These are phyloP conservation scores for Zelleria hepariella DNA, from an alignment of 2,888 invertebrate species.

Conservation along the genomic window DNA sequence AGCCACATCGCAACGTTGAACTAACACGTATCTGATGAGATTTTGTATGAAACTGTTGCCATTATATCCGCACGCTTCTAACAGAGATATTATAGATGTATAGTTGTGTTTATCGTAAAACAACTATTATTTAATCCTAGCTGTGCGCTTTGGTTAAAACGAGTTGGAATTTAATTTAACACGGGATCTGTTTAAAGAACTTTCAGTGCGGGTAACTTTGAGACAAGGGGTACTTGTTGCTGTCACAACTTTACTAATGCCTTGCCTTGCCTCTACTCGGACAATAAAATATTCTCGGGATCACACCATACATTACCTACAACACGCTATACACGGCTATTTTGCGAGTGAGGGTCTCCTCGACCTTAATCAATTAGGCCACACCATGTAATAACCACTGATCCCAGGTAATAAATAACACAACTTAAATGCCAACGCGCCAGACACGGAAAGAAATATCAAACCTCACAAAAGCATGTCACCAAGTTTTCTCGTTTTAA, in stretches of 20 bases:
- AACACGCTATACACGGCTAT: not conserved
- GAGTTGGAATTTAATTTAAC: conserved; percentile 27
- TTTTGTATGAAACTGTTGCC: not conserved
- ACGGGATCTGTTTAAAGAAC: conserved; percentile 23
- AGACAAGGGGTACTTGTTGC: conserved; percentile 30
- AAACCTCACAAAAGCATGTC: too few species aligned
- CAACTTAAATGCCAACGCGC: too few species aligned
- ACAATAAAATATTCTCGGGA: not conserved
- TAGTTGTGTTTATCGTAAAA: not conserved
- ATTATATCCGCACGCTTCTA: not conserved
- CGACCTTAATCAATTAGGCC: not conserved
- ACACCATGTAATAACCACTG: not conserved
- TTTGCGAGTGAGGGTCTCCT: not conserved
- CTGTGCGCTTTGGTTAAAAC: not conserved
- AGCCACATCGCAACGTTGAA: not conserved
- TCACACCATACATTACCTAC: not conserved
- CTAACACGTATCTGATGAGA: not conserved
- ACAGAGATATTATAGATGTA: not conserved
- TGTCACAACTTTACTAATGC: conserved; percentile 21
- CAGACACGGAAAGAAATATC: too few species aligned
- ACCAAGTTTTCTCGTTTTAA: not conserved
- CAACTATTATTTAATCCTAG: not conserved
- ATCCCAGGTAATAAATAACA: too few species aligned
- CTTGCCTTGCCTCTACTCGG: conserved; percentile 1
- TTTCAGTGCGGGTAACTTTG: conserved; percentile 26